These are phyloP conservation scores for Corticium candelabrum DNA, from an alignment of 37 sponge, comb jelly and placozoan genomes.

Conservation along the genomic window DNA sequence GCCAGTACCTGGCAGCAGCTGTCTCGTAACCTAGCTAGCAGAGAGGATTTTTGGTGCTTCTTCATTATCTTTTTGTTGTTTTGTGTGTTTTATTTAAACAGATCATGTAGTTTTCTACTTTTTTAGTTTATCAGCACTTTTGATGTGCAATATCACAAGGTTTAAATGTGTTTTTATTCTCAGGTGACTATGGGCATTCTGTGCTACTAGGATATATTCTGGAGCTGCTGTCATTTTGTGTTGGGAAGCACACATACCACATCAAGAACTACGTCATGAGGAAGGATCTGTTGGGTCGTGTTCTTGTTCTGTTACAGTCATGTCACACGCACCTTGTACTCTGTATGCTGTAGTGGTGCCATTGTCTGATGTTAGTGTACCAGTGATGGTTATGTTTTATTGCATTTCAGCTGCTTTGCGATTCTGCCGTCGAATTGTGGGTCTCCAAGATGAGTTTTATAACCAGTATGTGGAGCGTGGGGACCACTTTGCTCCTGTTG, in stretches of 20 bases:
- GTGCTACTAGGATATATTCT: slow-evolving; percentile 76
- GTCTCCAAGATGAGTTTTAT: slow-evolving; percentile 91
- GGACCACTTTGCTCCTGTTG: slow-evolving; percentile 72
- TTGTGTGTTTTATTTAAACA: too few species aligned
- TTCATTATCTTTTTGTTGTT: too few species aligned
- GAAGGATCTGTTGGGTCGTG: slow-evolving; percentile 80
- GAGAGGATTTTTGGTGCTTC: too few species aligned
- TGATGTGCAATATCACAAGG: too few species aligned
- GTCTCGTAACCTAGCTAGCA: too few species aligned
- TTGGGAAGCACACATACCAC: slow-evolving; percentile 84
- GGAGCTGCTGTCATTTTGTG: slow-evolving; percentile 87
- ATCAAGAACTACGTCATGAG: slow-evolving; percentile 88
- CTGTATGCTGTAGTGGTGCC: slow-evolving; percentile 29
- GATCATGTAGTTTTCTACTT: too few species aligned
- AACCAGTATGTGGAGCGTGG: slow-evolving; percentile 78
- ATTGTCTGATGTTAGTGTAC: neutral
- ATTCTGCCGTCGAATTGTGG: slow-evolving; percentile 82
- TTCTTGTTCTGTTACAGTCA: slow-evolving; percentile 73
- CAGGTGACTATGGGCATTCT: slow-evolving; percentile 61
- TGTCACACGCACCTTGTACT: slow-evolving; percentile 68
- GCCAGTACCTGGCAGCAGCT: too few species aligned
- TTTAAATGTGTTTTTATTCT: too few species aligned
- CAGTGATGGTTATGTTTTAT: neutral
- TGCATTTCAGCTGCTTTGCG: slow-evolving; percentile 60
- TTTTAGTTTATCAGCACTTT: too few species aligned